phyloP scores from a whole-genome alignment of 2,888 invertebrate genomes.

The Andrena hattorfiana region DNA sequence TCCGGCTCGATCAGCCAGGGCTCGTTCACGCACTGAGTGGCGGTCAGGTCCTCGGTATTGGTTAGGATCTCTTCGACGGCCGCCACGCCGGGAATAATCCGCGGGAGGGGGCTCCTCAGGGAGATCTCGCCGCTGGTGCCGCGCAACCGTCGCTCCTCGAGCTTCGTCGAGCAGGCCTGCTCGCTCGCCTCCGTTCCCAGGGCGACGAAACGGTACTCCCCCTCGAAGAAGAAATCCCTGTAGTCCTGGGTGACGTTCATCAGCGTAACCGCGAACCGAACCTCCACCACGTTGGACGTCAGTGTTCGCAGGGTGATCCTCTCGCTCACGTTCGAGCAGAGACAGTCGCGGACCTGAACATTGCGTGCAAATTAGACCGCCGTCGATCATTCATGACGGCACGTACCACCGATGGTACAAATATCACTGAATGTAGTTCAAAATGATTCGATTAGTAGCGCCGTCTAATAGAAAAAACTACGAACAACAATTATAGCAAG shows the following conservation, averaged over 20 bases:
- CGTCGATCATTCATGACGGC: no score
- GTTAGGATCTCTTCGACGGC: constrained; percentile 74
- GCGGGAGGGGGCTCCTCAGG: constrained; percentile 88
- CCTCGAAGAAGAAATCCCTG: constrained; percentile 92
- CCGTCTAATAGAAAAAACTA: no score
- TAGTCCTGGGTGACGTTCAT: constrained; percentile 94
- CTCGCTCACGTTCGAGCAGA: constrained; percentile 90
- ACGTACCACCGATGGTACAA: no score
- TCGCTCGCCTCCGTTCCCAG: constrained; percentile 81
- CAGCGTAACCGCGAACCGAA: constrained; percentile 90
- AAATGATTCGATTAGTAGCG: no score
- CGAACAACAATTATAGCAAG: no score
- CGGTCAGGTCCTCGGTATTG: constrained; percentile 79
- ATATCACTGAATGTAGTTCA: no score
- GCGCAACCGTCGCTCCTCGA: constrained; percentile 88
- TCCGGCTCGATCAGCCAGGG: constrained; percentile 93
- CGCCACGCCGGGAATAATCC: constrained; percentile 70
- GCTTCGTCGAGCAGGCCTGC: constrained; percentile 88
- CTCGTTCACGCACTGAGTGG: constrained; percentile 88
- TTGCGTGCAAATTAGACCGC: constrained; percentile 62
- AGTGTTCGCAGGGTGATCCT: constrained; percentile 89
- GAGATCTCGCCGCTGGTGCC: constrained; percentile 92
- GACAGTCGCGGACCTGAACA: constrained; percentile 91
- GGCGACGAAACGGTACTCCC: constrained; percentile 88
- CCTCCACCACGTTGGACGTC: constrained; percentile 90